A percentile compares a stretch with the other conserved stretches of the same genome.
Conservation (phyloP, 2,797 vertebrate species). For the Adelosebastes latens region DNA sequence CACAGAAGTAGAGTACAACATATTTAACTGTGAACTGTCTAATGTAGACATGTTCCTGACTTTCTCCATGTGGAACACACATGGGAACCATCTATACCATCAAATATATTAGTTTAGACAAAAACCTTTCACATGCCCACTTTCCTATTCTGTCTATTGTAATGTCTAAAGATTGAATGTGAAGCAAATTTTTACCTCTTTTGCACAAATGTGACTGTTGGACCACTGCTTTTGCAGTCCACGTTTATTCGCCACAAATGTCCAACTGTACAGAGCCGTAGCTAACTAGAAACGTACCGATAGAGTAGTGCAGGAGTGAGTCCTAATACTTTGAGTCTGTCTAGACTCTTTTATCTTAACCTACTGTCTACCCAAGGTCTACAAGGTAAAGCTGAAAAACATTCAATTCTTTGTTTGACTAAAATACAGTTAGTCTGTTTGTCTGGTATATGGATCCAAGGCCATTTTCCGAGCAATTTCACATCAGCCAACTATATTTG, state of each 20-base stretch:
- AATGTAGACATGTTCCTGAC: background rate
- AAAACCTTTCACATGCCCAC: background rate
- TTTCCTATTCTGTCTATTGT: background rate
- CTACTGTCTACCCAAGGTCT: background rate
- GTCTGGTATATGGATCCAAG: constrained; percentile 11
- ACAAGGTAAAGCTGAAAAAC: constrained; percentile 16
- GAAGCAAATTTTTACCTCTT: background rate
- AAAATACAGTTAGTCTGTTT: background rate
- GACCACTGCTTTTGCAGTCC: background rate
- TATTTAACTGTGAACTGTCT: background rate
- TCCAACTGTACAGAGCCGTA: background rate
- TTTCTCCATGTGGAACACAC: background rate
- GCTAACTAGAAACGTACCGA: accelerated
- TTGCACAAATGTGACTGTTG: background rate
- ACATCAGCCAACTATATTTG: constrained; percentile 15
- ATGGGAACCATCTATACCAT: background rate
- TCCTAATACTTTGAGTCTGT: background rate
- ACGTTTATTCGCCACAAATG: background rate
- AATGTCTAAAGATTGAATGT: background rate
- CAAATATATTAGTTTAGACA: background rate
- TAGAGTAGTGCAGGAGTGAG: accelerated
- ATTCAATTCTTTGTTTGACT: constrained; percentile 11
- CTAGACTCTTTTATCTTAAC: background rate
- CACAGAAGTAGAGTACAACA: background rate
- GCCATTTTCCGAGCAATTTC: constrained; percentile 21